phyloP scores from a whole-genome alignment of 2,888 invertebrate genomes.

The Priocnemis perturbator region DNA sequence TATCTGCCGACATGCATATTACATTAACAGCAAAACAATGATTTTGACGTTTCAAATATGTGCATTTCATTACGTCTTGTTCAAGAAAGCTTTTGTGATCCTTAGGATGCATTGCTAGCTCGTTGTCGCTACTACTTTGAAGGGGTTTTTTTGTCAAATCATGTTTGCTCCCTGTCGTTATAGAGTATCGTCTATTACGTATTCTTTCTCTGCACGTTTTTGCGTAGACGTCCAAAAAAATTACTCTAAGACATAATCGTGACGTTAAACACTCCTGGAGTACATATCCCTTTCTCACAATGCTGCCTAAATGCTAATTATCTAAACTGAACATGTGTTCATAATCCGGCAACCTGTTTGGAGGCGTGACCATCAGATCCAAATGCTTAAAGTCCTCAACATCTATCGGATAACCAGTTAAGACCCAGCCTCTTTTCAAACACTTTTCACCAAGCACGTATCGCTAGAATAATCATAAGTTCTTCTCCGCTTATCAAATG shows the following conservation, averaged over 20 bases:
- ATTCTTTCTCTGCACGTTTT: slow-evolving; percentile 74
- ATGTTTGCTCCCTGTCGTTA: slow-evolving; percentile 73
- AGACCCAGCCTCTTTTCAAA: slow-evolving; percentile 80
- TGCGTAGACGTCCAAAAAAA: slow-evolving; percentile 75
- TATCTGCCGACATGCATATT: slow-evolving; percentile 41
- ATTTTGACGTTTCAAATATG: neutral
- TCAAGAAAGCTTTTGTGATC: slow-evolving; percentile 48
- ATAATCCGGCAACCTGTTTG: slow-evolving; percentile 78
- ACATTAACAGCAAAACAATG: neutral
- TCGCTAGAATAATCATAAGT: slow-evolving; percentile 60
- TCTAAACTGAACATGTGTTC: neutral
- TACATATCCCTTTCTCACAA: no score
- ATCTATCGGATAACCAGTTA: slow-evolving; percentile 79
- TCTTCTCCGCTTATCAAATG: neutral
- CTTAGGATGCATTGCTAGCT: slow-evolving; percentile 47
- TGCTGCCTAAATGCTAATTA: neutral
- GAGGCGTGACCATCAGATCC: slow-evolving; percentile 79
- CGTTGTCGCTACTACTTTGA: slow-evolving; percentile 8
- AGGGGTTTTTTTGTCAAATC: slow-evolving; percentile 27
- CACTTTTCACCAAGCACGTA: slow-evolving; percentile 77
- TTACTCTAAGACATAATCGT: slow-evolving; percentile 75
- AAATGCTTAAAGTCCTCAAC: slow-evolving; percentile 79
- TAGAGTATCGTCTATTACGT: slow-evolving; percentile 73
- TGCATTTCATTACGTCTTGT: slow-evolving; percentile 48
- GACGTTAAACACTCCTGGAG: slow-evolving; percentile 10